These are phyloP conservation scores for Axis porcinus DNA, from an alignment of 2,113 vertebrate genomes.

Conservation along the genomic window DNA sequence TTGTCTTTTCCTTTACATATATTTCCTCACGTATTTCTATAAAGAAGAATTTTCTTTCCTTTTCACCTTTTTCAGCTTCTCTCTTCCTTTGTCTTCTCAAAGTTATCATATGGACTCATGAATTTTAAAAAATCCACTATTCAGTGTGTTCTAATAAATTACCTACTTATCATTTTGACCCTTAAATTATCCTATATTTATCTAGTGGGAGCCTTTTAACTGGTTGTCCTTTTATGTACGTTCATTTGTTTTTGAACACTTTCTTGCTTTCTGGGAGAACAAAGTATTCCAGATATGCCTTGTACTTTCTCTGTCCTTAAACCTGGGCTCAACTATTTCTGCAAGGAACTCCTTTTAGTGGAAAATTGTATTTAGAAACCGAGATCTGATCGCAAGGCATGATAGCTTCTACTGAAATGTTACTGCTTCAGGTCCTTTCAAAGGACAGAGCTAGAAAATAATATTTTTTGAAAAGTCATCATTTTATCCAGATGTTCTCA, in stretches of 20 bases:
- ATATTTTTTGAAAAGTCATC: background rate
- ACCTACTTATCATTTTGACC: background rate
- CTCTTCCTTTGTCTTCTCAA: background rate
- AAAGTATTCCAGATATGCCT: background rate
- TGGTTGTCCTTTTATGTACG: background rate
- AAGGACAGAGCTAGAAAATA: background rate
- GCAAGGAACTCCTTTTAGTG: background rate
- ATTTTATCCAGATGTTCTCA: background rate
- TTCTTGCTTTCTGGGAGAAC: background rate
- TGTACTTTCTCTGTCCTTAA: background rate
- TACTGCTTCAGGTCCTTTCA: background rate
- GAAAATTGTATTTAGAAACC: background rate
- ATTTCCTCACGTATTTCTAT: background rate
- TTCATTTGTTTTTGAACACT: background rate
- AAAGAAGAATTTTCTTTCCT: background rate
- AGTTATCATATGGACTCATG: background rate
- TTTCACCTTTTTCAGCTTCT: background rate
- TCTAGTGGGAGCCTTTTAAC: background rate
- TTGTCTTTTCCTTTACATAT: background rate
- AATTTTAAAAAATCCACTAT: background rate
- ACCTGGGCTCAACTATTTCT: background rate
- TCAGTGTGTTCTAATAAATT: background rate
- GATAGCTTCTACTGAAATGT: background rate
- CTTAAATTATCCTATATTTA: background rate
- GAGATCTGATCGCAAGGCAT: background rate